Percentiles rank a stretch among this genome's conserved stretches.
Conservation (phyloP, 2,113 vertebrate species). For the Numenius arquata region DNA sequence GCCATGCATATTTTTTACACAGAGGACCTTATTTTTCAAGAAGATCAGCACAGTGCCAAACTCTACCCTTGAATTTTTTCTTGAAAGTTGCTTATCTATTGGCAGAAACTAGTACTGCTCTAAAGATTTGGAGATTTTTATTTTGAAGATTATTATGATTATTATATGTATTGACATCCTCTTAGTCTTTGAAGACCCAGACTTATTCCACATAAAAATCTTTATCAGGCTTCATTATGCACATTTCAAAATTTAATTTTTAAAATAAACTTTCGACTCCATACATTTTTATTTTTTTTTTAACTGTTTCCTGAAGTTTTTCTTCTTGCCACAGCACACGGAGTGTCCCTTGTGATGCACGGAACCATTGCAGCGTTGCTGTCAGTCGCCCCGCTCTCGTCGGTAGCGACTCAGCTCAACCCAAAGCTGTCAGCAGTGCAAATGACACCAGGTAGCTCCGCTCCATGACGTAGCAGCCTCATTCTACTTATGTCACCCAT, state of each 20-base stretch:
- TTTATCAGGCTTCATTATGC: background rate
- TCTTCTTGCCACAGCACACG: constrained; percentile 88
- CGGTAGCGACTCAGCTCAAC: constrained; percentile 80
- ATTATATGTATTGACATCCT: background rate
- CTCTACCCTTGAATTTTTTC: background rate
- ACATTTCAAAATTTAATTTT: background rate
- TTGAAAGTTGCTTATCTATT: background rate
- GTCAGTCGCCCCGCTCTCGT: constrained; percentile 80
- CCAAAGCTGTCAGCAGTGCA: constrained; percentile 85
- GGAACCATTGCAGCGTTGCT: constrained; percentile 85
- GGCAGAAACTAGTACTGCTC: background rate
- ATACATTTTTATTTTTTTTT: background rate
- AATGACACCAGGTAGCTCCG: constrained; percentile 92
- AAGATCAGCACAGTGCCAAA: background rate
- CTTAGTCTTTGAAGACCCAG: background rate
- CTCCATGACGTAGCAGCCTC: background rate
- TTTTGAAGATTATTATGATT: background rate
- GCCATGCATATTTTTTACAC: background rate
- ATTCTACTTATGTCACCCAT: constrained; percentile 22
- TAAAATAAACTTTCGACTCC: background rate
- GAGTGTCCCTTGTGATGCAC: constrained; percentile 87
- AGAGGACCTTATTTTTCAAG: background rate
- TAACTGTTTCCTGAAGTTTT: constrained; percentile 77
- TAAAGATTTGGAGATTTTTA: background rate
- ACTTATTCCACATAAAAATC: background rate